Conservation (phyloP, 2,113 vertebrate species). For the Hypomesus transpacificus region DNA sequence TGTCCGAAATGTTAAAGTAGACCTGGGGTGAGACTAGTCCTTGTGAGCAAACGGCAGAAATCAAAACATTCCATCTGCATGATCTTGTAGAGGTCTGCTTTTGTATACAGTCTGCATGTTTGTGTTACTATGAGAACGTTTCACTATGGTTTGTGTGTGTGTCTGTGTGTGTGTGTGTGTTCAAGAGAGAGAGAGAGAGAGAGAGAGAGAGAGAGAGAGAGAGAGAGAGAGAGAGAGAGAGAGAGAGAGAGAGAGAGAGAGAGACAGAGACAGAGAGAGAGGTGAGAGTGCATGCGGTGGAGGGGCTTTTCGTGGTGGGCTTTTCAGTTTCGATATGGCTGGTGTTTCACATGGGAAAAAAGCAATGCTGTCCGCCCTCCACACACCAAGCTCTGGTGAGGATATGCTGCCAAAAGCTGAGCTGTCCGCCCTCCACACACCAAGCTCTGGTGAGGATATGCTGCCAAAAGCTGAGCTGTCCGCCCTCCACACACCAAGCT, state of each 20-base stretch:
- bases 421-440: conserved; percentile 14
- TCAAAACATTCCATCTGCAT: conserved; percentile 67
- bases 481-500: conserved; percentile 15
- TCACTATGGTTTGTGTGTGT: conserved; percentile 17
- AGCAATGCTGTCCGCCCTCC: conserved; percentile 16
- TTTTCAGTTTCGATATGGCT: conserved; percentile 40
- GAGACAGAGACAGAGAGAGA: not conserved
- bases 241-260: not conserved
- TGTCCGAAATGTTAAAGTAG: conserved; percentile 33
- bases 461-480: conserved; percentile 52
- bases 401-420: conserved; percentile 49
- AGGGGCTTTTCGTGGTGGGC: conserved; percentile 24
- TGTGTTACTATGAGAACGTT: conserved; percentile 48
- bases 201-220: not conserved
- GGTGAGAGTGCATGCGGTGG: conserved; percentile 6
- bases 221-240: conserved; percentile 9
- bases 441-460: conserved; percentile 33
- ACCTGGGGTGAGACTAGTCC: conserved; percentile 25
- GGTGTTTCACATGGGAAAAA: conserved; percentile 41
- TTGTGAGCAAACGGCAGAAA: conserved; percentile 35
- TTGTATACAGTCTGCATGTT: conserved; percentile 59
- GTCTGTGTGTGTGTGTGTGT: conserved; percentile 19
- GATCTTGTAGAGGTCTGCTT: conserved; percentile 61
- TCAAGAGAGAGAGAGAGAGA: conserved; percentile 10
- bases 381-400: conserved; percentile 24